Evolutionary conservation across 2,888 invertebrate genomes (phyloP), one percentile per base, ranked within the genome.

Genomic region (Mesorhabditis belari): DNA sequence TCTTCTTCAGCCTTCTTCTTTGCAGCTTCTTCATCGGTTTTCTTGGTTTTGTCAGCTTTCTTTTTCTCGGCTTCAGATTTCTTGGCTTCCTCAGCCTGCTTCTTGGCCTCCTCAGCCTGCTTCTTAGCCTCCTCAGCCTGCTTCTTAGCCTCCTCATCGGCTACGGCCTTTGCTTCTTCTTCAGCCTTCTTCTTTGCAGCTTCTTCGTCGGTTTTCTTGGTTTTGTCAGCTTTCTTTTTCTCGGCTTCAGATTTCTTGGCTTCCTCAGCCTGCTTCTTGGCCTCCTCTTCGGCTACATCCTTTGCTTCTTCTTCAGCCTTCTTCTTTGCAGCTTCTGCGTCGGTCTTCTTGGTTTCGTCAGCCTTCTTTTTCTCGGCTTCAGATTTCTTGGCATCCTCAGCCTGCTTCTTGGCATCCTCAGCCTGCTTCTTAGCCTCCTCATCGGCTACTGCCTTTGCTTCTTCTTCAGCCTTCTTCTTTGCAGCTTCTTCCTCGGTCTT

Each of bases 281-380:
- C n/a, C n/a, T n/a, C n/a, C n/a, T n/a, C n/a, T n/a, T n/a, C n/a
- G n/a, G n/a, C n/a, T n/a, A n/a, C n/a, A n/a, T n/a, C 53, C n/a
- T 56, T 49, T 44, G 49, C 3, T n/a, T 24, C 53, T 64, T 64
- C 25, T 58, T n/a, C 21, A 50, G 25, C 64, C 26, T 19, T 24
- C 26, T n/a, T n/a, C n/a, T n/a, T n/a, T n/a, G n/a, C n/a, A n/a
- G n/a, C n/a, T n/a, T n/a, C n/a, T n/a, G n/a, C n/a, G n/a, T n/a
- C n/a, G n/a, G n/a, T n/a, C n/a, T n/a, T n/a, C n/a, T n/a, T n/a
- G n/a, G n/a, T 24, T 17, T 23, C 57, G n/a, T 58, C 29, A 19
- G 35, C 53, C 50, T 55, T 29, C n/a, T 6, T 17, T 17, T 35
- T 35, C 9, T 6, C 35, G 6, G 6, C 35, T 17, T 6, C 35